Conservation (phyloP, 2,888 invertebrate species). For the Entomobrya multifasciata region DNA sequence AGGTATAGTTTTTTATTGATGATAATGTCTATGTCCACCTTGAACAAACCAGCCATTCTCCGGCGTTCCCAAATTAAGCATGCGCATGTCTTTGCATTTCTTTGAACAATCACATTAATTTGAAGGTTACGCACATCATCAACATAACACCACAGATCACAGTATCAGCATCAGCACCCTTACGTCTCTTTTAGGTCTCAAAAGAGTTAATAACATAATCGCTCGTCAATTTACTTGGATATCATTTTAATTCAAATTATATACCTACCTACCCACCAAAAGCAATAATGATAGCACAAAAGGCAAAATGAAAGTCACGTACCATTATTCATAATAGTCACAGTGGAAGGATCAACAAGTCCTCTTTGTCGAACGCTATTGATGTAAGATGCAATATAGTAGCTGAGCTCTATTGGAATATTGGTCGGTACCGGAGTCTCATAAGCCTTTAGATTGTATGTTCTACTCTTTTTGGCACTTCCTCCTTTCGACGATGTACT, state of each 20-base stretch:
- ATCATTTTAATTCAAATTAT: not conserved
- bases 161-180: not conserved
- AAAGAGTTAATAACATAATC: not conserved
- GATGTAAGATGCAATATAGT: not conserved
- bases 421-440: constrained; percentile 6
- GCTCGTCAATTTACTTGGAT: not conserved
- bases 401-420: not conserved
- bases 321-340: constrained; percentile 51
- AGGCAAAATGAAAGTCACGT: not conserved
- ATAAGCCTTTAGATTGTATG: constrained; percentile 59
- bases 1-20: constrained; percentile 29
- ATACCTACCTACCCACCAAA: too few relatives aligned
- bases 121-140: constrained; percentile 31
- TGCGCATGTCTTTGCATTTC: constrained; percentile 9
- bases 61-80: constrained; percentile 23
- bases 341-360: not conserved
- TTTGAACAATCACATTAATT: constrained; percentile 34
- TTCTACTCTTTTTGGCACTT: constrained; percentile 29
- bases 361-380: not conserved
- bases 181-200: not conserved
- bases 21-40: constrained; percentile 35
- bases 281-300: too few relatives aligned
- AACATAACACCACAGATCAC: not conserved
- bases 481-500: constrained; percentile 1
- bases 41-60: not conserved